These are phyloP conservation scores for Acomys russatus DNA, from an alignment of 2,797 vertebrate genomes.

Conservation along the genomic window DNA sequence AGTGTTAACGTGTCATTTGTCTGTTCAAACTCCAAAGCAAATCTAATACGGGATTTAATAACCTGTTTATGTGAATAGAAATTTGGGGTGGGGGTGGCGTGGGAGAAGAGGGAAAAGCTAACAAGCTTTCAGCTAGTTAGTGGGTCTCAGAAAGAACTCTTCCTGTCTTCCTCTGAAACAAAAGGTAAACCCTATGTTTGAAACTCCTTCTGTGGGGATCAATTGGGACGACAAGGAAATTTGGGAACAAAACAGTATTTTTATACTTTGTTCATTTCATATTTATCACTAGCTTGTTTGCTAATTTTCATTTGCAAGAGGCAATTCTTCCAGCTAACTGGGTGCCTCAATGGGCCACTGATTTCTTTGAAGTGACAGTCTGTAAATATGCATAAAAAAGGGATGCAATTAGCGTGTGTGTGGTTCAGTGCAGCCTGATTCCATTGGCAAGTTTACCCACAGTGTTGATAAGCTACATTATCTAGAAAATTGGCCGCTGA, in stretches of 20 bases:
- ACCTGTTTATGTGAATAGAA: slow-evolving; percentile 85
- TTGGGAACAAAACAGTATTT: slow-evolving; percentile 94
- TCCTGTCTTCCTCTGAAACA: slow-evolving; percentile 88
- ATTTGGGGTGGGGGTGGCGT: slow-evolving; percentile 83
- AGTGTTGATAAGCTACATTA: slow-evolving; percentile 99
- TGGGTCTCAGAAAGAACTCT: slow-evolving; percentile 83
- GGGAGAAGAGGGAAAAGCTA: slow-evolving; percentile 83
- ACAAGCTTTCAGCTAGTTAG: slow-evolving; percentile 86
- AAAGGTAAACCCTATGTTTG: slow-evolving; percentile 87
- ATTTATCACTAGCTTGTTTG: slow-evolving; percentile 99
- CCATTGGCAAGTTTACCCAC: slow-evolving; percentile 99
- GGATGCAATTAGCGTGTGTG: slow-evolving; percentile 98
- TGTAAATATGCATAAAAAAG: slow-evolving; percentile 99
- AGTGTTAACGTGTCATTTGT: slow-evolving; percentile 87
- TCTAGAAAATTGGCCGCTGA: slow-evolving; percentile 99
- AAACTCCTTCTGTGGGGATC: slow-evolving; percentile 88
- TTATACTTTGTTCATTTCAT: slow-evolving; percentile 94
- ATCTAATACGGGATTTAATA: slow-evolving; percentile 86
- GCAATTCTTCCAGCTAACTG: slow-evolving; percentile 96
- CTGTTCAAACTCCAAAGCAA: slow-evolving; percentile 86
- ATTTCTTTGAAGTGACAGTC: slow-evolving; percentile 99
- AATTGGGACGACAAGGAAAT: slow-evolving; percentile 90
- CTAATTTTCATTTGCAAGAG: slow-evolving; percentile 99
- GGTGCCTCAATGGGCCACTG: slow-evolving; percentile 98
- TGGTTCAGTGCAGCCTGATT: slow-evolving; percentile 99